A percentile compares a stretch with the other conserved stretches of the same genome.
phyloP scores from a whole-genome alignment of 2,888 invertebrate species.

The Agriopis leucophaearia region DNA sequence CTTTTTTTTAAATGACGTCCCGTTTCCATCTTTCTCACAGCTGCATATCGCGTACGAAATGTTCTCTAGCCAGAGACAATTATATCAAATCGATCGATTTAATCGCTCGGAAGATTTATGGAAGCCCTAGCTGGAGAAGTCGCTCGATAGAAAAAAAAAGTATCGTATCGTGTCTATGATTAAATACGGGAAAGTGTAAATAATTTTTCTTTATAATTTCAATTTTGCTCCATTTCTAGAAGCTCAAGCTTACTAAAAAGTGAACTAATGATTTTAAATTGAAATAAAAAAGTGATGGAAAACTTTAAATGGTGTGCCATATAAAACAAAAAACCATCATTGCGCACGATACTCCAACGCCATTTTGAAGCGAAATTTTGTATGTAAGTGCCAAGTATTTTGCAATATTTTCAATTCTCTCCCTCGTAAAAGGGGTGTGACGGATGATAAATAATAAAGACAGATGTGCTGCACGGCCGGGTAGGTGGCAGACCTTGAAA shows the following conservation, averaged over 20 bases:
- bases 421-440: constrained; percentile 60
- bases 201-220: constrained; percentile 75
- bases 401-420: constrained; percentile 79
- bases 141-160: constrained; percentile 32
- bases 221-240: constrained; percentile 58
- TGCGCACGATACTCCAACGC: constrained; percentile 87
- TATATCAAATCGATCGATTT: constrained; percentile 8
- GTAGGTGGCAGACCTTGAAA: constrained; percentile 54
- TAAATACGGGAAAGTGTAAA: constrained; percentile 83
- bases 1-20: no score
- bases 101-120: background rate
- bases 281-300: constrained; percentile 72
- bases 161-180: constrained; percentile 57
- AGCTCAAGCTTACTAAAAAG: constrained; percentile 64
- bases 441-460: constrained; percentile 59
- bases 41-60: background rate
- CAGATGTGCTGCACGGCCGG: constrained; percentile 59
- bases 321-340: constrained; percentile 86
- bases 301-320: constrained; percentile 72
- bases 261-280: constrained; percentile 68
- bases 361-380: constrained; percentile 88
- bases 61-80: constrained; percentile 6
- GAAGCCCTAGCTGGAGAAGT: constrained; percentile 3
- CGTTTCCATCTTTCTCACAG: no score
- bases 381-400: constrained; percentile 87